Conservation (phyloP, 2,797 vertebrate species). For the Scomberomorus guttatus region DNA sequence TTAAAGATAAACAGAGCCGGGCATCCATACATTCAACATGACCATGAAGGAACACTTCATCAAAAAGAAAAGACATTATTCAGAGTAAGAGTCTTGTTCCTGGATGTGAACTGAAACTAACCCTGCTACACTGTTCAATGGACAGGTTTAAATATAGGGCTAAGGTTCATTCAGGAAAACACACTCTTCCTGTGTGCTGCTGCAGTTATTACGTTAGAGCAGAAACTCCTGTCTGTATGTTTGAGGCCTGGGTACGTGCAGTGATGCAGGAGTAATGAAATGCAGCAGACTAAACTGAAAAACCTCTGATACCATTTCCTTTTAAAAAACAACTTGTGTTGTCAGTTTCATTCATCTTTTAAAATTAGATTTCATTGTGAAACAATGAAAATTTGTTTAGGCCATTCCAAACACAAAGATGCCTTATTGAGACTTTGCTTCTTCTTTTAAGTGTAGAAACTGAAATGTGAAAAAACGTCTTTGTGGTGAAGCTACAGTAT, state of each 20-base stretch:
- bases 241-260: neutral
- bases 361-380: neutral
- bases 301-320: conserved; percentile 10
- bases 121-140: neutral
- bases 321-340: conserved; percentile 5
- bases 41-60: conserved; percentile 28
- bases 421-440: neutral
- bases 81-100: conserved; percentile 3
- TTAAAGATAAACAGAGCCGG: conserved; percentile 27
- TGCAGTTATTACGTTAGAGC: neutral
- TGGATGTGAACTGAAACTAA: neutral
- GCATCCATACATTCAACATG: conserved; percentile 8
- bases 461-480: no score
- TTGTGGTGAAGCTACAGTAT: neutral
- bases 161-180: conserved; percentile 18
- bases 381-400: no score
- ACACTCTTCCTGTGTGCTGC: conserved; percentile 47
- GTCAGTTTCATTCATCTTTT: neutral
- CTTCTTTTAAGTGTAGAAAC: no score
- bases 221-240: neutral
- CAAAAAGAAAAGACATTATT: conserved; percentile 16
- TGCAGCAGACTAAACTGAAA: neutral
- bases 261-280: conserved; percentile 9
- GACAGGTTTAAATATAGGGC: conserved; percentile 6
- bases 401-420: neutral